Evolutionary conservation across 2,113 vertebrate species (phyloP), one percentile per base, ranked within the genome.

Genomic region (Perca schrenkii): DNA sequence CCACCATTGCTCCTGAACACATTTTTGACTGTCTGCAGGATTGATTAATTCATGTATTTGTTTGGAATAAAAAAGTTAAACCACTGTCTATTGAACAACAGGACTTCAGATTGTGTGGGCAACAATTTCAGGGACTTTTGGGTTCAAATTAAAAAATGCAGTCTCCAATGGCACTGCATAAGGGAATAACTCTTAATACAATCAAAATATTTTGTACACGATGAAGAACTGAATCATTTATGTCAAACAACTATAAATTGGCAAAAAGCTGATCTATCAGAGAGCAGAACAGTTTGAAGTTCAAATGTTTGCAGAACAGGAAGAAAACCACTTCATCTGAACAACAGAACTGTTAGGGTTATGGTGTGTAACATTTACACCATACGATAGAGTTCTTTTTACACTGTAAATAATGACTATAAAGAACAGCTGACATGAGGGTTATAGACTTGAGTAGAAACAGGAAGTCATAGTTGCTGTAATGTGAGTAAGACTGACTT

Each of bases 221-320:
- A 49, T 66, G n/a, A 65, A 14, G 6, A 28, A 25, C 15, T 21
- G 14, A 67, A 16, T 62, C 17, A 17, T 19, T 10, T 56, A 52
- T 56, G 50, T 52, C 43, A 86, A 22, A 62, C 34, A 46, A 15
- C 28, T 17, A 66, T 0, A 71, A 83, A 68, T 4, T 60, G 36
- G 5, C 16, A 61, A 46, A 31, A 71, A 68, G 34, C 22, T 47
- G 40, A 54, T 47, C 22, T 7, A 7, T 31, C 28, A 73, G 43
- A 79, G 57, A 74, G 53, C 25, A 73, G 67, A 83, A 67, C 17
- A 22, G 52, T 74, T 58, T 36, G 28, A 67, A 69, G 36, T 56
- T 69, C 4, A 82, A 49, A 13, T 40, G 12, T 25, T 68, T 31
- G 49, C 12, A 52, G 17, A 11, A 52, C 76, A 64, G 52, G 19